A percentile compares a stretch with the other conserved stretches of the same genome.
Evolutionary conservation across 2,113 vertebrate species (phyloP).

Genomic region (Cyprinodon brontotheroides): DNA sequence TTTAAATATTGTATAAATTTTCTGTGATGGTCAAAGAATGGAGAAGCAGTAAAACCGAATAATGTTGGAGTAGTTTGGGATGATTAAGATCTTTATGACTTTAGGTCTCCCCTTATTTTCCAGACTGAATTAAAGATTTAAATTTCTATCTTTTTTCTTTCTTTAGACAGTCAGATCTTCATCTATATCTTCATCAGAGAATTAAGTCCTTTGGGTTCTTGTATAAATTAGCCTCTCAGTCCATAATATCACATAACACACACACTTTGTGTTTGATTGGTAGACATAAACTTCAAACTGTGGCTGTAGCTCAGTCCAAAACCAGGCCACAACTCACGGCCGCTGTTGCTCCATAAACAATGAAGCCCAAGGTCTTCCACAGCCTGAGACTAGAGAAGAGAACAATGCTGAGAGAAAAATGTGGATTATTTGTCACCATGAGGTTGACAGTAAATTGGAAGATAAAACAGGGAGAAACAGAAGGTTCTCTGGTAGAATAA

Average conservation of each 20-base stretch:
- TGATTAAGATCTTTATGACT: too few relatives aligned
- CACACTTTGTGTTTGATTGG: slow-evolving; percentile 81
- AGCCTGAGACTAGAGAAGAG: slow-evolving; percentile 25
- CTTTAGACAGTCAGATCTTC: neutral
- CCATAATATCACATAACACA: slow-evolving; percentile 78
- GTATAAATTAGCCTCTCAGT: slow-evolving; percentile 67
- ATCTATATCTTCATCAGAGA: neutral
- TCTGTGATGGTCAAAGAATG: too few relatives aligned
- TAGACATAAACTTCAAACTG: slow-evolving; percentile 81
- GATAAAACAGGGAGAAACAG: neutral
- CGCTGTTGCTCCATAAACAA: slow-evolving; percentile 51
- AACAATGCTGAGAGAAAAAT: neutral
- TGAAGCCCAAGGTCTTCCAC: slow-evolving; percentile 58
- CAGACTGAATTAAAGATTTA: too few relatives aligned
- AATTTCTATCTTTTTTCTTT: neutral
- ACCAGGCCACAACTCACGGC: slow-evolving; percentile 72
- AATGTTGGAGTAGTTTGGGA: too few relatives aligned
- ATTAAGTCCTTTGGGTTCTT: slow-evolving; percentile 35
- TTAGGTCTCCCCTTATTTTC: too few relatives aligned
- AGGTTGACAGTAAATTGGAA: neutral
- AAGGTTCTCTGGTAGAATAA: neutral
- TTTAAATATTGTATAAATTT: too few relatives aligned
- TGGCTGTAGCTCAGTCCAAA: slow-evolving; percentile 72
- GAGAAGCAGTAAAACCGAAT: too few relatives aligned
- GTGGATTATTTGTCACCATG: slow-evolving; percentile 1